Evolutionary conservation across 2,888 invertebrate genomes (phyloP).

Genomic region (Xanthorhoe spadicearia): DNA sequence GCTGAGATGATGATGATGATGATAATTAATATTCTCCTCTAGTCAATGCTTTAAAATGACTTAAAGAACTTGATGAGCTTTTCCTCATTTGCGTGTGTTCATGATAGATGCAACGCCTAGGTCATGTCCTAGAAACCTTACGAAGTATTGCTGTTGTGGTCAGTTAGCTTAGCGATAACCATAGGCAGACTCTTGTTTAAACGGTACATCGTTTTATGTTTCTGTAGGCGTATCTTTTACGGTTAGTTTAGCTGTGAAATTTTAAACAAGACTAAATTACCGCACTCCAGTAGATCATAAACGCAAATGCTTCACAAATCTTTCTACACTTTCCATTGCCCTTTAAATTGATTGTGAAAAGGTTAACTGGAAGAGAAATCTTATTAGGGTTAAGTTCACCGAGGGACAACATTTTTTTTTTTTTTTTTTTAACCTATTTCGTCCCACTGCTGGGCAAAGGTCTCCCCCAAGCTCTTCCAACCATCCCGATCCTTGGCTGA

Average conservation of each 20-base stretch:
- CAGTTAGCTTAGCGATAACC: neutral
- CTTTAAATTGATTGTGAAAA: slow-evolving; percentile 26
- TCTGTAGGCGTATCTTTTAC: slow-evolving; percentile 6
- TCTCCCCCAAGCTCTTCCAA: no score
- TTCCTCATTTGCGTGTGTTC: neutral
- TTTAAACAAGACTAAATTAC: slow-evolving; percentile 7
- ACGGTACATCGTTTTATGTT: neutral
- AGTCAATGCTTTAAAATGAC: neutral
- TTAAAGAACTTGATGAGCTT: neutral
- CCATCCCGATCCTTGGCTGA: no score
- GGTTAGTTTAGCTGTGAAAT: slow-evolving; percentile 11
- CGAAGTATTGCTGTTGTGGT: neutral
- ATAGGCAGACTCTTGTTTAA: neutral
- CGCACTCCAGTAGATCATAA: slow-evolving; percentile 19
- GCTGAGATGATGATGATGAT: no score
- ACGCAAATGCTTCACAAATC: slow-evolving; percentile 9
- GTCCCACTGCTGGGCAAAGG: no score
- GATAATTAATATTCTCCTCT: neutral
- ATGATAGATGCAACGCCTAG: neutral
- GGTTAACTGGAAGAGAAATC: no score
- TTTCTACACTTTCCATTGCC: slow-evolving; percentile 23
- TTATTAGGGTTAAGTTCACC: no score
- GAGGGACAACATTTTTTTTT: no score
- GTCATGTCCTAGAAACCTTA: neutral
- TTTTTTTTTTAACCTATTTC: no score